Evolutionary conservation across 2,888 invertebrate genomes (phyloP).

Genomic region (Drosophila birchii): DNA sequence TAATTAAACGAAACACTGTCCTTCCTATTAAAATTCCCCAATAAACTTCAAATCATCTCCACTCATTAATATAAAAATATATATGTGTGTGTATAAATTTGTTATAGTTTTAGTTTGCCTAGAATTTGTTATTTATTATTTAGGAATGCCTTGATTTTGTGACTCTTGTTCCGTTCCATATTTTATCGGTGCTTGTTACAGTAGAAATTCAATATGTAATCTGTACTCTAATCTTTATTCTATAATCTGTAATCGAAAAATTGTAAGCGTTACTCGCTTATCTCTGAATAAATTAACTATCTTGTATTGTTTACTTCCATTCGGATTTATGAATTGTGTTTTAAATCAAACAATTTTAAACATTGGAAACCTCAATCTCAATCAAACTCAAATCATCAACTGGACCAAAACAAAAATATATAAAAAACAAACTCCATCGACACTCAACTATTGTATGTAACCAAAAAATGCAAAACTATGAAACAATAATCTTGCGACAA

Average conservation of each 20-base stretch:
- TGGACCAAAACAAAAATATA: constrained; percentile 35
- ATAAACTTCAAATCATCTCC: constrained; percentile 25
- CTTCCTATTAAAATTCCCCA: background rate
- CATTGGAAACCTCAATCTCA: constrained; percentile 53
- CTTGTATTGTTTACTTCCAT: constrained; percentile 68
- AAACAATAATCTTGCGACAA: constrained; percentile 3
- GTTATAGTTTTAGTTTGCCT: constrained; percentile 17
- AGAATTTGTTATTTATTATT: constrained; percentile 10
- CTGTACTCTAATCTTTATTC: constrained; percentile 21
- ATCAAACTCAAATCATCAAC: constrained; percentile 57
- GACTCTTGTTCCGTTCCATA: background rate
- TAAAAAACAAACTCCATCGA: constrained; percentile 34
- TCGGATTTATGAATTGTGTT: constrained; percentile 63
- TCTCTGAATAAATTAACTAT: constrained; percentile 56
- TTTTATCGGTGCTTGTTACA: constrained; percentile 26
- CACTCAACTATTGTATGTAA: constrained; percentile 65
- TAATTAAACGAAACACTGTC: constrained; percentile 11
- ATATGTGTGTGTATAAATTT: constrained; percentile 19
- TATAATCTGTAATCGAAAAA: constrained; percentile 31
- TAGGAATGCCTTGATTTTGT: constrained; percentile 17
- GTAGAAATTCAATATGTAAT: constrained; percentile 27
- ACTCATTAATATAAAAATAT: constrained; percentile 28
- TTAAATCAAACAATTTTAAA: constrained; percentile 54
- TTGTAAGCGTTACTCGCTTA: constrained; percentile 17
- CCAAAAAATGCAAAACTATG: constrained; percentile 53